Base-by-base conservation (phyloP, 2,113 vertebrate species). In the Atrichornis clamosus region DNA sequence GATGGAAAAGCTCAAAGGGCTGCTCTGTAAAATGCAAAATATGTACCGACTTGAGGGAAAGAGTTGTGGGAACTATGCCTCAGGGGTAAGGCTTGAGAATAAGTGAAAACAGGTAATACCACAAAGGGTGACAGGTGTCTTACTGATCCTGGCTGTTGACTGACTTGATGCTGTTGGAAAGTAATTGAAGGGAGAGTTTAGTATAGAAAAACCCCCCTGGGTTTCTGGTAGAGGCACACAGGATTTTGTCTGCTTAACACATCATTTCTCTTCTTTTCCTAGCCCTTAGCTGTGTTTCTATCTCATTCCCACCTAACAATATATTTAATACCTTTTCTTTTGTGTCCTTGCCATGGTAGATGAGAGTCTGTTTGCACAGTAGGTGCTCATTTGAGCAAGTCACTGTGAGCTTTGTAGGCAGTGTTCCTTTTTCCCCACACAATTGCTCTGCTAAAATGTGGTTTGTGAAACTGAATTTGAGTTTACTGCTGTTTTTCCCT, bases 1-100 rank as follows among this genome's bases (percentile, higher is more conserved):
- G 41, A 80, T 65, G 59, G 35, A 67, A 75, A 82, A 82, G 42
- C 47, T 90, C 81, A 46, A 26, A 67, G 47, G 16, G 16, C 73
- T 49, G 30, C 64, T 69, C 14, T 65, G 64, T 49, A 62, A 78
- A 86, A 94, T 55, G 62, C 41, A 89, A 89, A 89, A 37, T 52
- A 58, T 3, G 11, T 53, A 47, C 18, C 3, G 17, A 28, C 50
- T n/a, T n/a, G 46, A 87, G 46, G 20, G 24, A 68, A 84, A 37
- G 44, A 47, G 8, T 21, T 21, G 24, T 69, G 84, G 81, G 64
- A 91, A 37, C 55, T 69, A n/a, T 1, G 11, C 39, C 50, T 53
- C n/a, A 20, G 26, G 58, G 46, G 37, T 60, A 42, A 81, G 41
- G 55, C 59, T 93, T 41, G 32, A 49, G 30, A 87, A 15, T 39